These are phyloP conservation scores for Rissa tridactyla DNA, from an alignment of 2,113 vertebrate genomes.

Conservation along the genomic window DNA sequence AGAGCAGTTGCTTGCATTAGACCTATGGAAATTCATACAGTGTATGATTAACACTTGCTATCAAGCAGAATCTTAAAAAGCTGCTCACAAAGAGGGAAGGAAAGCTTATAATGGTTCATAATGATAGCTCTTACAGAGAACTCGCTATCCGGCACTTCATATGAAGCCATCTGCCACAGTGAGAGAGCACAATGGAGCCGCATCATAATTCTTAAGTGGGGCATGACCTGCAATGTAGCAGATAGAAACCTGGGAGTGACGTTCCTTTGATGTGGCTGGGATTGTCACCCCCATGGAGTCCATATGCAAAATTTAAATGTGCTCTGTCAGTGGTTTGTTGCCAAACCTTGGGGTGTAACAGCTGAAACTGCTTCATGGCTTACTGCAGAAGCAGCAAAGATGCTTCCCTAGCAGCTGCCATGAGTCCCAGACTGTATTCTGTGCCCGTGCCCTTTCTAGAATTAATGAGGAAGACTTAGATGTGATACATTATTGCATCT, in stretches of 20 bases:
- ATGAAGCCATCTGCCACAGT: not conserved
- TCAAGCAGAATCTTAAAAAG: slow-evolving; percentile 8
- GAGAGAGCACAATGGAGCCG: not conserved
- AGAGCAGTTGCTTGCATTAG: not conserved
- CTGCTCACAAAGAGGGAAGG: not conserved
- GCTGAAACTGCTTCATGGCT: not conserved
- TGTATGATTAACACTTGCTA: slow-evolving; percentile 10
- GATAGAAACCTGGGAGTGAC: not conserved
- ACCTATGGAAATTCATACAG: not conserved
- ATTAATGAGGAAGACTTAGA: not conserved
- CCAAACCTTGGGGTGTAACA: not conserved
- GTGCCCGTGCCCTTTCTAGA: not conserved
- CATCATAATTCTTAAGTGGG: not conserved
- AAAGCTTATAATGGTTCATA: not conserved
- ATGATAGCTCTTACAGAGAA: not conserved
- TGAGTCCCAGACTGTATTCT: not conserved
- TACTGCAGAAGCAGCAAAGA: not conserved
- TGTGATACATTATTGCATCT: not conserved
- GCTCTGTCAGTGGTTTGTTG: not conserved
- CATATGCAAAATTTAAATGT: not conserved
- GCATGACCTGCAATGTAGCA: not conserved
- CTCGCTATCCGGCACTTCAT: not conserved
- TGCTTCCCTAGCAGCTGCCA: not conserved
- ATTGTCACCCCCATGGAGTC: not conserved
- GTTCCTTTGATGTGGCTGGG: not conserved